phyloP scores from a whole-genome alignment of 2,888 invertebrate genomes.

The Anagyrus pseudococci region DNA sequence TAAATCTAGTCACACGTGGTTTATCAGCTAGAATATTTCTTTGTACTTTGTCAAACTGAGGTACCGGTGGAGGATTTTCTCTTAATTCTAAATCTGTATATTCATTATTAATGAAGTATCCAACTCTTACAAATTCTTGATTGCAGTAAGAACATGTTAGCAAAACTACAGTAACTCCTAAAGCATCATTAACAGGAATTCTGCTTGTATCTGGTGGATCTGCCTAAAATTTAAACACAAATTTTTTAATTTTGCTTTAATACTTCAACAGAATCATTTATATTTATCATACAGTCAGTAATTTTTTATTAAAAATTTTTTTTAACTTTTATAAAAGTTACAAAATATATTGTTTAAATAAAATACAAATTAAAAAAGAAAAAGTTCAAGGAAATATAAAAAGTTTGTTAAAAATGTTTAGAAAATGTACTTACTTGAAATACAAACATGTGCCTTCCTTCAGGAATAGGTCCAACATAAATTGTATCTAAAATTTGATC shows the following conservation, averaged over 20 bases:
- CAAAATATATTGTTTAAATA: background rate
- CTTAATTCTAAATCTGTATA: conserved; percentile 91
- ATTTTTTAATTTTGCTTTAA: conserved; percentile 1
- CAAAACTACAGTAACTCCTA: conserved; percentile 97
- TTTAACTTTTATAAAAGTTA: background rate
- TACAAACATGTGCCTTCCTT: conserved; percentile 94
- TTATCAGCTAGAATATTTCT: conserved; percentile 66
- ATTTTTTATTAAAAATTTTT: background rate
- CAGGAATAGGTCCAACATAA: conserved; percentile 97
- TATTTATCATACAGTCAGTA: too few relatives aligned
- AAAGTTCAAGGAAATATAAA: background rate
- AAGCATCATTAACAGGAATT: conserved; percentile 94
- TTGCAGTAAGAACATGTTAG: conserved; percentile 90
- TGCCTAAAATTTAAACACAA: conserved; percentile 69
- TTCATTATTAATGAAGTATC: conserved; percentile 98
- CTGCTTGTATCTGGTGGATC: conserved; percentile 93
- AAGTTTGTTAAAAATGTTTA: background rate
- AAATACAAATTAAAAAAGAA: background rate
- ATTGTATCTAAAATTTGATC: conserved; percentile 98
- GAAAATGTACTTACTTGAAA: conserved; percentile 73
- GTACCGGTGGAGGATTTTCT: conserved; percentile 92
- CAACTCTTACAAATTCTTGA: conserved; percentile 96
- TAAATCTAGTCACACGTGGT: conserved; percentile 94
- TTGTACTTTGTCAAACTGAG: conserved; percentile 90
- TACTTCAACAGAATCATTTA: too few relatives aligned